phyloP scores from a whole-genome alignment of 2,888 invertebrate species.

The Aromia moschata region DNA sequence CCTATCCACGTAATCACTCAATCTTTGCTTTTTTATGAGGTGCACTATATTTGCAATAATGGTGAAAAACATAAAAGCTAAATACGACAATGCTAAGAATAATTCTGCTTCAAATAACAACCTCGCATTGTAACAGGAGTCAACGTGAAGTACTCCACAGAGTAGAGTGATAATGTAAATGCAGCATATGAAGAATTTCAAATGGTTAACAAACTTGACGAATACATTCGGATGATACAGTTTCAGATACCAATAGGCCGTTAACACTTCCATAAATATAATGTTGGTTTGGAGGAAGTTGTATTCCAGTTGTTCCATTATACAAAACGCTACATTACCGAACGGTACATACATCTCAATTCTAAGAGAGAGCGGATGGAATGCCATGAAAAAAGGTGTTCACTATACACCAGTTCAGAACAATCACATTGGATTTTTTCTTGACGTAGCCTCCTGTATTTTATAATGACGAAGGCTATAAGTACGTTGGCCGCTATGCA shows the following conservation, averaged over 20 bases:
- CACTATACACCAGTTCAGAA: conserved; percentile 33
- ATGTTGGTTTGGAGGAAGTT: conserved; percentile 21
- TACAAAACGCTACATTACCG: conserved; percentile 9
- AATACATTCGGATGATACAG: conserved; percentile 23
- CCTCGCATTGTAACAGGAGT: conserved; percentile 13
- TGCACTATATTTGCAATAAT: conserved; percentile 32
- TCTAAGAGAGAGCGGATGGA: conserved; percentile 21
- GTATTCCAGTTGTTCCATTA: conserved; percentile 26
- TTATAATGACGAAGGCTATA: conserved; percentile 31
- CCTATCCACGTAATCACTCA: conserved; percentile 11
- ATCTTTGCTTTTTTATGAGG: conserved; percentile 24
- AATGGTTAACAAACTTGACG: conserved; percentile 24
- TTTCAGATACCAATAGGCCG: conserved; percentile 32
- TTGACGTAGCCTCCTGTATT: conserved; percentile 32
- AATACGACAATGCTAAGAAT: conserved; percentile 15
- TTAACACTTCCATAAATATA: conserved; percentile 26
- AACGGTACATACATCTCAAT: not conserved
- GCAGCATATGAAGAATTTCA: conserved; percentile 9
- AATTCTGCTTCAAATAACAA: conserved; percentile 2
- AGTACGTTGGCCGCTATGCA: conserved; percentile 32
- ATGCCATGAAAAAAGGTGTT: conserved; percentile 29
- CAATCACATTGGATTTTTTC: conserved; percentile 34
- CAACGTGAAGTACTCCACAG: conserved; percentile 15
- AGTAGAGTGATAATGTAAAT: conserved; percentile 23
- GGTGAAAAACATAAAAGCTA: conserved; percentile 31